Conservation (phyloP, 2,888 invertebrate species). For the Anthophora plumipes region DNA sequence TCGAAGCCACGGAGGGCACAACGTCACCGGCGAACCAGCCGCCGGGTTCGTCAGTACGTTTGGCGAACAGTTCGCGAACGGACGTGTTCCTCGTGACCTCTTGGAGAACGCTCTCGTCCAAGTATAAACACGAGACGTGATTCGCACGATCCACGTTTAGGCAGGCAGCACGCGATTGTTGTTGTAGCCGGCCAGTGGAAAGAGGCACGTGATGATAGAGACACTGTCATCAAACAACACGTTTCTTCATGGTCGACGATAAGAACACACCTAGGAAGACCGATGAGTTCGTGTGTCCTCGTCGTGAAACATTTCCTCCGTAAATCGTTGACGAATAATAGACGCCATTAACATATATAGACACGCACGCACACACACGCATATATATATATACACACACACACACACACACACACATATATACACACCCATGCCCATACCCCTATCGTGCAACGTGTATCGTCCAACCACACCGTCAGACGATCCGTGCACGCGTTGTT, state of each 20-base stretch:
- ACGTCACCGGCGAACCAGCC: slow-evolving; percentile 82
- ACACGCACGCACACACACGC: no score
- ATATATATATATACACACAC: no score
- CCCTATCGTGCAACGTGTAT: background rate
- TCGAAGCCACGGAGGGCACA: slow-evolving; percentile 74
- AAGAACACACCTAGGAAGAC: slow-evolving; percentile 12
- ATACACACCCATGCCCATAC: no score
- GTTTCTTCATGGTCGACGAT: slow-evolving; percentile 41
- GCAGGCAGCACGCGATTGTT: background rate
- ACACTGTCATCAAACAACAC: background rate
- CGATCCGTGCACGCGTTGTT: slow-evolving; percentile 34
- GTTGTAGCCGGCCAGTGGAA: slow-evolving; percentile 6
- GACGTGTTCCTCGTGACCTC: slow-evolving; percentile 77
- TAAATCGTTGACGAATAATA: slow-evolving; percentile 25
- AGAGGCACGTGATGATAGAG: slow-evolving; percentile 45
- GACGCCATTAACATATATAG: background rate
- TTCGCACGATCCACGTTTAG: background rate
- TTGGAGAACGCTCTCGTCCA: slow-evolving; percentile 67
- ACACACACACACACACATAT: no score
- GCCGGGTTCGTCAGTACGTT: slow-evolving; percentile 83
- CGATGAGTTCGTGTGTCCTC: slow-evolving; percentile 27
- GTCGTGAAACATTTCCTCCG: slow-evolving; percentile 22
- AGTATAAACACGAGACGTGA: slow-evolving; percentile 57
- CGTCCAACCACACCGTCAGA: background rate
- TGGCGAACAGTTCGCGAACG: slow-evolving; percentile 84